phyloP scores from a whole-genome alignment of 2,113 vertebrate species.

The Gambusia holbrooki region DNA sequence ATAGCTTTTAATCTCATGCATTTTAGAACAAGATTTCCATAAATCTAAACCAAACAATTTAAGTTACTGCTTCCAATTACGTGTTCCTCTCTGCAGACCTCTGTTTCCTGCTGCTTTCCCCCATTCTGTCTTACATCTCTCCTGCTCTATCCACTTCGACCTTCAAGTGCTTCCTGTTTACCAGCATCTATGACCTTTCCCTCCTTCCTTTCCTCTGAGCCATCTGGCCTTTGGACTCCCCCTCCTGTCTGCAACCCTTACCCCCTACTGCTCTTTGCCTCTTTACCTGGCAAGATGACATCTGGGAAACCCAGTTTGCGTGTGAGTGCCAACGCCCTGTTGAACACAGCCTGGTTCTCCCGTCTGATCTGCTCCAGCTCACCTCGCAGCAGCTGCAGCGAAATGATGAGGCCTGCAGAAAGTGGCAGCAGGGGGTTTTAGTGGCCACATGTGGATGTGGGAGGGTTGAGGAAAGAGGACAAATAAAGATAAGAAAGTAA shows the following conservation, averaged over 20 bases:
- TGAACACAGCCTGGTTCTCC: constrained; percentile 93
- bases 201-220: constrained; percentile 26
- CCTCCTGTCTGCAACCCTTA: constrained; percentile 22
- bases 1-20: no score
- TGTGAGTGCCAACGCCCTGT: constrained; percentile 88
- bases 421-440: constrained; percentile 3
- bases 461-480: constrained; percentile 5
- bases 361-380: constrained; percentile 95
- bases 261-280: constrained; percentile 38
- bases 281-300: constrained; percentile 95
- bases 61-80: background rate
- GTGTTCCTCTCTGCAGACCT: background rate
- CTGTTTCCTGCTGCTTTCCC: background rate
- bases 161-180: constrained; percentile 25
- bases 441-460: background rate
- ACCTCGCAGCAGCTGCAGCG: constrained; percentile 92
- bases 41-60: background rate
- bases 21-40: background rate
- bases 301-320: constrained; percentile 95
- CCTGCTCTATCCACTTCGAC: background rate
- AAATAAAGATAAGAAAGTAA: constrained; percentile 23
- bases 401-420: constrained; percentile 91
- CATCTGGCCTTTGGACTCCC: constrained; percentile 37
- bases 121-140: background rate
- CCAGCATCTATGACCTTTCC: constrained; percentile 30